Evolutionary conservation across 2,797 vertebrate genomes (phyloP).

Genomic region (Aselliscus stoliczkanus): DNA sequence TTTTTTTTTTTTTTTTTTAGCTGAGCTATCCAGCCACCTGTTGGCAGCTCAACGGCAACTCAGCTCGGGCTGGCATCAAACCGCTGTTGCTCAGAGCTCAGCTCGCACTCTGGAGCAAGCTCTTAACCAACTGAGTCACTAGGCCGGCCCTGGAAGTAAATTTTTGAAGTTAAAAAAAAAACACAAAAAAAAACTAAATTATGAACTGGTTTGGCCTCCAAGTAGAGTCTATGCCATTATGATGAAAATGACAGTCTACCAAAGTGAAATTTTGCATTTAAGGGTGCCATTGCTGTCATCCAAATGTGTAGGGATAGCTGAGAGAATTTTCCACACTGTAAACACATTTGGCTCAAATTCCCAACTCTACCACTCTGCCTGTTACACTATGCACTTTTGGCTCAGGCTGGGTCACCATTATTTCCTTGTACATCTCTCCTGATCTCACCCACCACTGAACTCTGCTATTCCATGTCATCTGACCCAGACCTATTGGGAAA

Average conservation of each 20-base stretch:
- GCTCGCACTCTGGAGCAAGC: too few relatives aligned
- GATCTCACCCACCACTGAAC: neutral
- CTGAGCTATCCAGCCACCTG: too few relatives aligned
- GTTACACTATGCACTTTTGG: neutral
- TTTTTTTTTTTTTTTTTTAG: too few relatives aligned
- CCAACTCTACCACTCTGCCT: neutral
- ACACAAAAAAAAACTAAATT: neutral
- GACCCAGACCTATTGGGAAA: neutral
- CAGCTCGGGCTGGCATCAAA: too few relatives aligned
- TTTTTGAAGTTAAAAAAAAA: neutral
- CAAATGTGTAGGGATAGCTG: neutral
- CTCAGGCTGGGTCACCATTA: neutral
- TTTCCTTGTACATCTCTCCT: neutral
- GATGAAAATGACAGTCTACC: neutral
- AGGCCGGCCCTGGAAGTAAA: neutral
- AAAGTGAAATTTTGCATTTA: neutral
- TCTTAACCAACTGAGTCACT: too few relatives aligned
- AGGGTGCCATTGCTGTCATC: neutral
- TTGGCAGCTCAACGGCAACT: too few relatives aligned
- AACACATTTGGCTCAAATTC: neutral
- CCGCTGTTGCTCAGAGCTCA: too few relatives aligned
- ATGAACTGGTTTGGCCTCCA: neutral
- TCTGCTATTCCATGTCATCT: neutral
- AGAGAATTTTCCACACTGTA: neutral
- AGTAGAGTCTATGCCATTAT: neutral